A percentile compares a stretch with the other conserved stretches of the same genome.
These are phyloP conservation scores for Lamproptera curius DNA, from an alignment of 2,888 invertebrate genomes.

Conservation along the genomic window DNA sequence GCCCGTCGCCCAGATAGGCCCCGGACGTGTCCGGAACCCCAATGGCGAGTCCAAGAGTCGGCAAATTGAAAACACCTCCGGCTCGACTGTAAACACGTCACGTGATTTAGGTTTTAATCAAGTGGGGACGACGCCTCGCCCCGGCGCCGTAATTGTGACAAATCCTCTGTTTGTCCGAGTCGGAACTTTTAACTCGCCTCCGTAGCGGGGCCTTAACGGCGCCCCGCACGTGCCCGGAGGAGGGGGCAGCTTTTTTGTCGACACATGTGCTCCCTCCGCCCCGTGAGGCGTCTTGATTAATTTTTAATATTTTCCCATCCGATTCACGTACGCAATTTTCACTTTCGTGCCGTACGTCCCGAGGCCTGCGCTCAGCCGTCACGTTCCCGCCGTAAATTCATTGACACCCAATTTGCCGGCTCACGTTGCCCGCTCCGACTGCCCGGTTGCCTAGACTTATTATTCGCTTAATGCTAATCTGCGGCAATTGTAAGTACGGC, in stretches of 20 bases:
- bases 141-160: slow-evolving; percentile 75
- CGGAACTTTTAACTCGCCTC: slow-evolving; percentile 71
- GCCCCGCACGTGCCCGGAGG: slow-evolving; percentile 69
- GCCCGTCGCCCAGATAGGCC: slow-evolving; percentile 67
- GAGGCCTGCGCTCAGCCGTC: slow-evolving; percentile 26
- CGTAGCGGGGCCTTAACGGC: slow-evolving; percentile 66
- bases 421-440: slow-evolving; percentile 37
- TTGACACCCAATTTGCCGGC: slow-evolving; percentile 38
- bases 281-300: slow-evolving; percentile 63
- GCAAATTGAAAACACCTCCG: slow-evolving; percentile 78
- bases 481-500: slow-evolving; percentile 53
- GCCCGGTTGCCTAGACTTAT: slow-evolving; percentile 40
- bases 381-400: slow-evolving; percentile 43
- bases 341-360: slow-evolving; percentile 56
- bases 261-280: slow-evolving; percentile 68
- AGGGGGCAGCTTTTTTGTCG: slow-evolving; percentile 73
- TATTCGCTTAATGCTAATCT: slow-evolving; percentile 56
- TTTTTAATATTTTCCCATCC: slow-evolving; percentile 78
- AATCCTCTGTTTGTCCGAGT: slow-evolving; percentile 78
- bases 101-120: slow-evolving; percentile 79
- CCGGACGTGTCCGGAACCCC: slow-evolving; percentile 74
- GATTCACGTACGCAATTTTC: slow-evolving; percentile 78
- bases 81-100: slow-evolving; percentile 77
- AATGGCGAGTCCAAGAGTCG: slow-evolving; percentile 68
- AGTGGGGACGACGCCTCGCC: slow-evolving; percentile 74